These are phyloP conservation scores for Phytoseiulus persimilis DNA, from an alignment of 2,888 invertebrate species.

Conservation along the genomic window DNA sequence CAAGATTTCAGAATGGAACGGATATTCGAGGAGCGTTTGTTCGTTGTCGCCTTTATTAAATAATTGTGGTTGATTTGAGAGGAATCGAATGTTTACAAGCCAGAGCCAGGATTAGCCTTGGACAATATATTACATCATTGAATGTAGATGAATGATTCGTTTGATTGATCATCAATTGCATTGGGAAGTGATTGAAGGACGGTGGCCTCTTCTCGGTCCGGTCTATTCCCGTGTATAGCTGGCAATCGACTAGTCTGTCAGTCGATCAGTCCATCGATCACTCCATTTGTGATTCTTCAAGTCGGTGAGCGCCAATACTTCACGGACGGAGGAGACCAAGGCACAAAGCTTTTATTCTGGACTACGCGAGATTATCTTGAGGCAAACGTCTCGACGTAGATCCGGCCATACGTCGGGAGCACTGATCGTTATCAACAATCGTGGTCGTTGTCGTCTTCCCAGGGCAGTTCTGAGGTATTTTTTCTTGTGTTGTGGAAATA, in stretches of 20 bases:
- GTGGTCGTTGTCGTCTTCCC: not conserved
- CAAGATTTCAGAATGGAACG: no score
- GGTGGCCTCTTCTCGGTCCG: not conserved
- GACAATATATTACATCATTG: conserved; percentile 36
- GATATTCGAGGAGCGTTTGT: not conserved
- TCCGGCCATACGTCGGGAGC: conserved; percentile 5
- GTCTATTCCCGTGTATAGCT: not conserved
- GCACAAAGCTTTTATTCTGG: not conserved
- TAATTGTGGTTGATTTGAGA: not conserved
- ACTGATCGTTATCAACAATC: not conserved
- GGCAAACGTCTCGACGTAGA: not conserved
- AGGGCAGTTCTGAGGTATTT: not conserved
- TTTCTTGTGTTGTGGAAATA: not conserved
- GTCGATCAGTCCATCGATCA: not conserved
- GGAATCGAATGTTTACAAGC: not conserved
- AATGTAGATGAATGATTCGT: conserved; percentile 6
- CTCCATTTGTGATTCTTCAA: not conserved
- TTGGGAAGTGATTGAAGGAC: not conserved
- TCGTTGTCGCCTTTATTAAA: not conserved
- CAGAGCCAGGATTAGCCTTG: not conserved
- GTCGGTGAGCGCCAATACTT: not conserved
- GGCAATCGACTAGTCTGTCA: not conserved
- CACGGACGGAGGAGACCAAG: not conserved
- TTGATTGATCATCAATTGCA: not conserved
- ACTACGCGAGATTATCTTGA: not conserved